A percentile compares a stretch with the other conserved stretches of the same genome.
Conservation (phyloP, 2,888 invertebrate species). For the Ryuthela nishihirai region DNA sequence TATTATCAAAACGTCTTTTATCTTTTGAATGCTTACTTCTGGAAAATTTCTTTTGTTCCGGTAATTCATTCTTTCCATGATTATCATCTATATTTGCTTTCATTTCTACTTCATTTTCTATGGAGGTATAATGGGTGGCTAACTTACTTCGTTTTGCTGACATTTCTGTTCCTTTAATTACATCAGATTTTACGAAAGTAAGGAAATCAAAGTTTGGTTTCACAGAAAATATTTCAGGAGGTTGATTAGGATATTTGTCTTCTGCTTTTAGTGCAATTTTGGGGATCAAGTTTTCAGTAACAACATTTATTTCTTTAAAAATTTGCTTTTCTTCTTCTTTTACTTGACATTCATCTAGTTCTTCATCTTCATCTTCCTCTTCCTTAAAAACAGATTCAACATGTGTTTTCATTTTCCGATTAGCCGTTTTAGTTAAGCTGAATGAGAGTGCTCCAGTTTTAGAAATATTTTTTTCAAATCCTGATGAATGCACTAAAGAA, state of each 20-base stretch:
- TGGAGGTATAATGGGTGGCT: too few relatives aligned
- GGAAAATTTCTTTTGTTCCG: too few relatives aligned
- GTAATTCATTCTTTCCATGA: too few relatives aligned
- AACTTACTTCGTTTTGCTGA: too few relatives aligned
- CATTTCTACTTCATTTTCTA: too few relatives aligned
- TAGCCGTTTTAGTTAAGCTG: slow-evolving; percentile 21
- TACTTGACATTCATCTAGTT: not conserved
- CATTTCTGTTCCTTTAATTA: slow-evolving; percentile 19
- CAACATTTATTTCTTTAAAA: not conserved
- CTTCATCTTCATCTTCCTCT: slow-evolving; percentile 30
- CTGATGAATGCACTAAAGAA: not conserved
- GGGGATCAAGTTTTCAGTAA: not conserved
- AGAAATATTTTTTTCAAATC: not conserved
- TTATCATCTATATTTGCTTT: too few relatives aligned
- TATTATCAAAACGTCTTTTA: too few relatives aligned
- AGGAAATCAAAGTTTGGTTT: slow-evolving; percentile 38
- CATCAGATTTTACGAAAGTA: slow-evolving; percentile 31
- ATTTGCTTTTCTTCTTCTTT: not conserved
- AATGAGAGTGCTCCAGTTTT: slow-evolving; percentile 23
- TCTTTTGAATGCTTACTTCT: too few relatives aligned
- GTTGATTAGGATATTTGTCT: slow-evolving; percentile 25
- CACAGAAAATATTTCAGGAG: slow-evolving; percentile 23
- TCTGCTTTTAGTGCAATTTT: not conserved
- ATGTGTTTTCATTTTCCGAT: slow-evolving; percentile 17
- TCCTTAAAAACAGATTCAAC: slow-evolving; percentile 15